These are phyloP conservation scores for Pantelozetes paolii DNA, from an alignment of 2,888 invertebrate genomes.

Conservation along the genomic window DNA sequence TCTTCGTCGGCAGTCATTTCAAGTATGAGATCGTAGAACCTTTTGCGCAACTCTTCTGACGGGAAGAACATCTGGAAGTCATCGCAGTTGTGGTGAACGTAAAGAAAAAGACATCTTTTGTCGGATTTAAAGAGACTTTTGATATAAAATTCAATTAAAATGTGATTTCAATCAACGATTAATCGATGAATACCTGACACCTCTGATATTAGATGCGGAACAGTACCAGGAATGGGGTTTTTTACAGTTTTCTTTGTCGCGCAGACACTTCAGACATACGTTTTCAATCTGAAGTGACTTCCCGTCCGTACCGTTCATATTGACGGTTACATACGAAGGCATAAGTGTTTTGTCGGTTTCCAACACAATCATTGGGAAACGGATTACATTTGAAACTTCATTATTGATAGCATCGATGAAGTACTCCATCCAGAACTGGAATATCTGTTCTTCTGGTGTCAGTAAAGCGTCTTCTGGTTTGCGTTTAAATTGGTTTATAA, in stretches of 20 bases:
- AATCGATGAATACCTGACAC: slow-evolving; percentile 63
- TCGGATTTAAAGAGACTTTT: slow-evolving; percentile 87
- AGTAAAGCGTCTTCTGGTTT: slow-evolving; percentile 66
- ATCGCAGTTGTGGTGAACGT: slow-evolving; percentile 95
- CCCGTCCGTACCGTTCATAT: slow-evolving; percentile 80
- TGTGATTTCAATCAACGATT: not conserved
- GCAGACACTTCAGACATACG: slow-evolving; percentile 72
- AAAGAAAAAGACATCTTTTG: slow-evolving; percentile 89
- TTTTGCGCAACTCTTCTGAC: slow-evolving; percentile 61
- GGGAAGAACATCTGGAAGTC: slow-evolving; percentile 98
- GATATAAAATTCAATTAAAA: not conserved
- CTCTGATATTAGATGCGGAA: slow-evolving; percentile 79
- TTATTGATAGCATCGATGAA: slow-evolving; percentile 89
- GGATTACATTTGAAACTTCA: slow-evolving; percentile 68
- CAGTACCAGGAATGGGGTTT: slow-evolving; percentile 87
- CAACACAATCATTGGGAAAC: slow-evolving; percentile 82
- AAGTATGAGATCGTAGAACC: slow-evolving; percentile 57
- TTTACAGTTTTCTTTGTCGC: slow-evolving; percentile 61
- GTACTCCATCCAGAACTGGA: slow-evolving; percentile 98
- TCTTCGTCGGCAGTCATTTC: slow-evolving; percentile 85
- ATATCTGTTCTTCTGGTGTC: slow-evolving; percentile 72
- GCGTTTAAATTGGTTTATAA: slow-evolving; percentile 82
- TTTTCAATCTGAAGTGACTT: slow-evolving; percentile 85
- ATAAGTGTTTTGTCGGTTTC: slow-evolving; percentile 89
- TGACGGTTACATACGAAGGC: slow-evolving; percentile 93